phyloP scores from a whole-genome alignment of 1,140 invertebrate genomes.

The Drosophila tropicalis region DNA sequence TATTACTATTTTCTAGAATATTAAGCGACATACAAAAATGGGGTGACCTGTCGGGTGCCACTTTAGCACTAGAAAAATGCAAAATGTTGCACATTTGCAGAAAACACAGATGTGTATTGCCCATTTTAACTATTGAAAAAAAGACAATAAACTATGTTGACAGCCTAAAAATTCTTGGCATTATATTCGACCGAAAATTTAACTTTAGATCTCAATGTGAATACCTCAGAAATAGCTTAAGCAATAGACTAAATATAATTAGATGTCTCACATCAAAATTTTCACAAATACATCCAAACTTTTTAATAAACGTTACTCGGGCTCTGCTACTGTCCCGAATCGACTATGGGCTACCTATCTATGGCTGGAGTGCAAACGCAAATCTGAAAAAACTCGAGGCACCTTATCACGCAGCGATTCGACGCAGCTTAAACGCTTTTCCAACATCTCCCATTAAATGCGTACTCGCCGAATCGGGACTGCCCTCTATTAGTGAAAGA shows the following conservation, averaged over 20 bases:
- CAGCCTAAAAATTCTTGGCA: too few relatives aligned
- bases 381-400: slow-evolving; percentile 9
- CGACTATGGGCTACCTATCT: slow-evolving; percentile 21
- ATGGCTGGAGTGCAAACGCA: slow-evolving; percentile 15
- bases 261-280: slow-evolving; percentile 1
- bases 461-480: slow-evolving; percentile 3
- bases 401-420: slow-evolving; percentile 17
- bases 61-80: slow-evolving; percentile 20
- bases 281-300: slow-evolving; percentile 20
- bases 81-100: slow-evolving; percentile 21
- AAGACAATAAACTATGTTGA: too few relatives aligned
- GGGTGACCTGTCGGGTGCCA: slow-evolving; percentile 21
- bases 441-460: slow-evolving; percentile 9
- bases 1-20: slow-evolving; percentile 8
- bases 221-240: too few relatives aligned
- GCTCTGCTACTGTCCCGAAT: slow-evolving; percentile 22
- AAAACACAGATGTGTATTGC: slow-evolving; percentile 12
- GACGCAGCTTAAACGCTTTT: slow-evolving; percentile 7
- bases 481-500: too few relatives aligned
- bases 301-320: slow-evolving; percentile 19
- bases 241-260: slow-evolving; percentile 1
- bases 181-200: not conserved
- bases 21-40: slow-evolving; percentile 8
- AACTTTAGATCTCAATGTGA: too few relatives aligned
- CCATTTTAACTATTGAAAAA: not conserved